Evolutionary conservation across 2,113 vertebrate species (phyloP).

Genomic region (Leptobrachium ailaonicum): DNA sequence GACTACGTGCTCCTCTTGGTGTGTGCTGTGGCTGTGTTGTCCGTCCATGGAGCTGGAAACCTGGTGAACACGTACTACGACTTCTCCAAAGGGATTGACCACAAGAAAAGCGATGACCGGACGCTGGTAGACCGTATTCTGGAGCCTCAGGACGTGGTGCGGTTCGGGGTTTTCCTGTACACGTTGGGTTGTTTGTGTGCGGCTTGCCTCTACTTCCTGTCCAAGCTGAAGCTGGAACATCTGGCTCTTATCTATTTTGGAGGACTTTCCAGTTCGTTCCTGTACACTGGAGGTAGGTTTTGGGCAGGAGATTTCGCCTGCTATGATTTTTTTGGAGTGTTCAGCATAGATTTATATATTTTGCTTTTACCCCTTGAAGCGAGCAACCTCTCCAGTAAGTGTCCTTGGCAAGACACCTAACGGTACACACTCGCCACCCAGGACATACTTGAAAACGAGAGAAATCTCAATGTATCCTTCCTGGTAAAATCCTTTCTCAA

Average conservation of each 20-base stretch:
- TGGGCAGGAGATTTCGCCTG: no score
- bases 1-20: conserved; percentile 83
- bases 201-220: conserved; percentile 81
- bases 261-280: conserved; percentile 94
- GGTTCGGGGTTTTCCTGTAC: conserved; percentile 91
- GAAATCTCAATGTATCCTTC: no score
- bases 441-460: no score
- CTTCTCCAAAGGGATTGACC: conserved; percentile 97
- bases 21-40: conserved; percentile 85
- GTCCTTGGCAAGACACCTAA: no score
- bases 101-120: conserved; percentile 97
- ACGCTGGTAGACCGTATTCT: conserved; percentile 93
- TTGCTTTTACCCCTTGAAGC: no score
- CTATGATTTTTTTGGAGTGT: no score
- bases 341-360: no score
- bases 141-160: conserved; percentile 91
- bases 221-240: conserved; percentile 87
- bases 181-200: conserved; percentile 90
- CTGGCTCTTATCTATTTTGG: conserved; percentile 95
- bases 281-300: conserved; percentile 91
- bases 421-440: no score
- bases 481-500: no score
- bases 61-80: conserved; percentile 98
- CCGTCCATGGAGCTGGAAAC: conserved; percentile 94
- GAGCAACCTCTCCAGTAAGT: no score